Evolutionary conservation across 1,140 invertebrate species (phyloP).

Genomic region (Apis florea): DNA sequence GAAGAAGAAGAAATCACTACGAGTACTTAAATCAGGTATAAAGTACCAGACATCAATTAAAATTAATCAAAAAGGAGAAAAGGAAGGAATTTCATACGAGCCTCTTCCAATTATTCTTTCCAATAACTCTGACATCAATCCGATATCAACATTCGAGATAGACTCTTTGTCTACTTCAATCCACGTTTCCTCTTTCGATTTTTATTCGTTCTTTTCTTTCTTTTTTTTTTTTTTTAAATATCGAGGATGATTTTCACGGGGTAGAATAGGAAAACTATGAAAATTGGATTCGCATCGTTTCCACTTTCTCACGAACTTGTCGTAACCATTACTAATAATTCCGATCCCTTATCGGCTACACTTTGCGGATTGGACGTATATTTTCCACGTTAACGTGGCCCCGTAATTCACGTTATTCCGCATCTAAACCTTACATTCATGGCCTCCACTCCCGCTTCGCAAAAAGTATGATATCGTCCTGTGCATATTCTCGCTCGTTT

Average conservation of each 20-base stretch:
- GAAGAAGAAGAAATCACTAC: no score
- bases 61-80: no score
- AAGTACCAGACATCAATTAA: no score
- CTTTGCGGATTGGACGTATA: slow-evolving; percentile 13
- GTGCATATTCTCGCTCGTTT: slow-evolving; percentile 19
- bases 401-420: slow-evolving; percentile 18
- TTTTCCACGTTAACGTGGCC: not conserved
- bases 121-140: no score
- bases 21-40: no score
- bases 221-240: not conserved
- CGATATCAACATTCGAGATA: no score
- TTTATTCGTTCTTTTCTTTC: no score
- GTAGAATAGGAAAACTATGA: not conserved
- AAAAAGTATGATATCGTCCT: slow-evolving; percentile 11
- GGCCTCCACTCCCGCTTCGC: not conserved
- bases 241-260: not conserved
- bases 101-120: no score
- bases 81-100: no score
- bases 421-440: slow-evolving; percentile 3
- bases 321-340: slow-evolving; percentile 13
- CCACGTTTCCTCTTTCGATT: no score
- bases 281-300: slow-evolving; percentile 4
- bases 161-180: no score
- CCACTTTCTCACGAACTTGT: not conserved
- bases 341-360: slow-evolving; percentile 1